Evolutionary conservation across 2,113 vertebrate genomes (phyloP), one percentile per base, ranked within the genome.

Genomic region (Azemiops feae): DNA sequence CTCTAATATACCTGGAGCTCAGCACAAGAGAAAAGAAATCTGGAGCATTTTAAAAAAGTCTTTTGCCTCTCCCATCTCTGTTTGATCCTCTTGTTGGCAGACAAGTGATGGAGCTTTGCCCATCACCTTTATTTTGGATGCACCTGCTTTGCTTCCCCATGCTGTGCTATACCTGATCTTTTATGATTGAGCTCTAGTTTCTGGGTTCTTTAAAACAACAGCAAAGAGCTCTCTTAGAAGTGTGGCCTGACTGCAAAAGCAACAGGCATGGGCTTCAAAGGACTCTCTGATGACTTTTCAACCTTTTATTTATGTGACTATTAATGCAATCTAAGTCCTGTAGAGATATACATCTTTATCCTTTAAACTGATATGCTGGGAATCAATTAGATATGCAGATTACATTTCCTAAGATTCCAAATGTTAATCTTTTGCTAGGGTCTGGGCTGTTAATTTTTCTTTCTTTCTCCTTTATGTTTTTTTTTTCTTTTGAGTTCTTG

Each of bases 341-440:
- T 94, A 98, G 98, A 98, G 98, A 98, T 98, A 98, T 94, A 50
- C 97, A 98, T 98, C 98, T 98, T 97, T 97, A 98, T 97, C 97
- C 98, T 98, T 98, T 98, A 97, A 98, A 98, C 97, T 97, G 98
- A 98, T 97, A 98, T 95, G 97, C 97, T 96, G 97, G 96, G 97
- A 98, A 98, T 98, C 98, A 97, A 98, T 98, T 98, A 97, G 98
- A 96, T 97, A 98, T 98, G 98, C 98, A 98, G 98, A 98, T 98
- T 98, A 97, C 94, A 94, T 98, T 98, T 98, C 98, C 94, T 97
- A 97, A 97, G 91, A 97, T 97, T 97, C 97, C 97, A 97, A 98
- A 98, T 98, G 98, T 97, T 98, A 98, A 97, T 97, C 98, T 98
- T 86, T 90, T 60, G 10, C 96, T 93, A 93, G 69, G 95, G 92